Evolutionary conservation across 2,888 invertebrate genomes (phyloP), one percentile per base, ranked within the genome.

Genomic region (Chrysolina americana): DNA sequence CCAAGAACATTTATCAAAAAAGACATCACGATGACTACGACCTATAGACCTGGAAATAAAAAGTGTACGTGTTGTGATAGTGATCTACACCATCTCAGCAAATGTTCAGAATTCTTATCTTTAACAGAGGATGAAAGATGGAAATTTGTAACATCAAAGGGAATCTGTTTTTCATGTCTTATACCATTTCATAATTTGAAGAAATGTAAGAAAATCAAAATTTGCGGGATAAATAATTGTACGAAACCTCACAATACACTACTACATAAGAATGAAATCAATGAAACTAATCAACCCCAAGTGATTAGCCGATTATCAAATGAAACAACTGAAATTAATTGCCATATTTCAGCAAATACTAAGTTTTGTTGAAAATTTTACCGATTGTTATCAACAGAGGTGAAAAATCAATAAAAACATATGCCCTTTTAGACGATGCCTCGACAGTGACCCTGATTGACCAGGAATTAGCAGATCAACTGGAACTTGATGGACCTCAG

Each of bases 171-270:
- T 21, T 5, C 19, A 21, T 62, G 59, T 62, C 13, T 62, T 0
- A 62, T 62, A 11, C 59, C 59, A 8, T 62, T 13, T 23, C 59
- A 62, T 23, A 62, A 8, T 23, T 1, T 23, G 15, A 23, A 21
- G 9, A 15, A 11, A 6, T 23, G 23, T 23, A 8, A 13, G 8
- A 19, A 23, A 13, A 23, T 21, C 1, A 23, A 23, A 23, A 62
- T 62, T 8, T 44, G 23, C 28, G 59, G 59, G 9, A 62, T 62
- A 62, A 23, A 62, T 62, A 23, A 21, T 21, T 62, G 59, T 23
- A 23, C 10, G 13, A 19, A 19, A 23, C 59, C 17, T 62, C 59
- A 62, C 8, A 62, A 17, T 62, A 5, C 28, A 28, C 23, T 15
- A 2, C 15, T 62, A 3, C 21, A 62, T 23, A 10, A 19, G 21